These are phyloP conservation scores for Anomalospiza imberbis DNA, from an alignment of 2,797 vertebrate genomes.

Conservation along the genomic window DNA sequence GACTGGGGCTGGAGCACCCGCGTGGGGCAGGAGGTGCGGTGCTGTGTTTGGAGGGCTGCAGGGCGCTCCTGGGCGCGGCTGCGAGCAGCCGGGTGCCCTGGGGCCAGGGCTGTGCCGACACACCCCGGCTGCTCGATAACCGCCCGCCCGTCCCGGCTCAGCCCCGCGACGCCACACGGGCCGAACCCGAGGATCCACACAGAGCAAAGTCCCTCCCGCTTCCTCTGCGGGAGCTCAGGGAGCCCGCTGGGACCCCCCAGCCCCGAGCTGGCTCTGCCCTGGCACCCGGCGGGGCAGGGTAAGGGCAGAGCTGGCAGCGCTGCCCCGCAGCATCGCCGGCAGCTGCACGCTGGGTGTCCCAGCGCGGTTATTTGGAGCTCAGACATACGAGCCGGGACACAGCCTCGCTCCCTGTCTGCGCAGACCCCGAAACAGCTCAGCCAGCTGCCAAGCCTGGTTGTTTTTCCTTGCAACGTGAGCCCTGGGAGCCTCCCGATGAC, in stretches of 20 bases:
- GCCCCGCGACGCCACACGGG: not conserved
- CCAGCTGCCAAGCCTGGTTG: not conserved
- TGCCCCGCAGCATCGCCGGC: not conserved
- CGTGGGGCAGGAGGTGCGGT: rapidly evolving
- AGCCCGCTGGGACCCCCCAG: not conserved
- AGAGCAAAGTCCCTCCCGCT: not conserved
- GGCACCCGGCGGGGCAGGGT: not conserved
- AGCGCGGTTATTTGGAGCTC: not conserved
- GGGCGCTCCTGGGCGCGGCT: not conserved
- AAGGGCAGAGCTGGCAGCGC: not conserved
- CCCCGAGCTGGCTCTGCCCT: not conserved
- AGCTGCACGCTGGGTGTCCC: not conserved
- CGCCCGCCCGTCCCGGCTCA: not conserved
- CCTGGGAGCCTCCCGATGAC: not conserved
- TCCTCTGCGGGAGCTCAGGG: rapidly evolving
- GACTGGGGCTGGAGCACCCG: rapidly evolving
- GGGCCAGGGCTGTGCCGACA: not conserved
- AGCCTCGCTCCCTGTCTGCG: not conserved
- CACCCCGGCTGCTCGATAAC: not conserved
- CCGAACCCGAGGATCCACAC: rapidly evolving
- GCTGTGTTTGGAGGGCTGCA: not conserved
- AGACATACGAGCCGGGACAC: not conserved
- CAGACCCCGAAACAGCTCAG: not conserved
- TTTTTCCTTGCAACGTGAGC: not conserved
- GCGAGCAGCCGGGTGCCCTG: not conserved